Percentiles rank a stretch among this genome's conserved stretches.
phyloP scores from a whole-genome alignment of 2,113 vertebrate species.

The Scalopus aquaticus region DNA sequence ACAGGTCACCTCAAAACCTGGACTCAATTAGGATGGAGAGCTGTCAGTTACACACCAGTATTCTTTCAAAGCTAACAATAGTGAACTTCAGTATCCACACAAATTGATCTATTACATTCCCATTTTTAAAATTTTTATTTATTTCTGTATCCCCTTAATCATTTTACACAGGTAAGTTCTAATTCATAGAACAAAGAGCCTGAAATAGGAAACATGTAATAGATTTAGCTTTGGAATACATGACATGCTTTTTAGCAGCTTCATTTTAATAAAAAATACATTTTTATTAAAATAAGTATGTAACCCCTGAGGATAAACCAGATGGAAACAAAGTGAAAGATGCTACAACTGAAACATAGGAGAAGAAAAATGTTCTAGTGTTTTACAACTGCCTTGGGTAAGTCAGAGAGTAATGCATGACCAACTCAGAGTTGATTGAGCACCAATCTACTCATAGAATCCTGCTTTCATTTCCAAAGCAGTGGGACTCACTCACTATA shows the following conservation, averaged over 20 bases:
- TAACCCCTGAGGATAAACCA: background rate
- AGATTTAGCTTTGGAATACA: background rate
- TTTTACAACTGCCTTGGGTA: background rate
- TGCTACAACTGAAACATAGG: background rate
- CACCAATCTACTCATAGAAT: no score
- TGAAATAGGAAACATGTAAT: background rate
- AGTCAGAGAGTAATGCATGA: accelerated
- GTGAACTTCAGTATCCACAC: background rate
- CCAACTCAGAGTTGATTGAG: background rate
- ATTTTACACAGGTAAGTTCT: background rate
- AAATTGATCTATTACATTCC: background rate
- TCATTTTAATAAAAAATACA: background rate
- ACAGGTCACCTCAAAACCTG: background rate
- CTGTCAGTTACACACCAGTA: background rate
- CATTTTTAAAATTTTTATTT: background rate
- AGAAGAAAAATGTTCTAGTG: background rate
- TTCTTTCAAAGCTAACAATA: background rate
- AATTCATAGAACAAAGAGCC: background rate
- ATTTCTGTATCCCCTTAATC: background rate
- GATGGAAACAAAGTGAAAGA: background rate
- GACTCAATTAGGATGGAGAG: background rate
- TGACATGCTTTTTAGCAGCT: background rate
- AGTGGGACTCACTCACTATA: accelerated
- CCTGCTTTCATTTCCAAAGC: background rate
- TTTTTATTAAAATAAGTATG: background rate